Evolutionary conservation across 2,113 vertebrate species (phyloP).

Genomic region (Mystacornis crossleyi): DNA sequence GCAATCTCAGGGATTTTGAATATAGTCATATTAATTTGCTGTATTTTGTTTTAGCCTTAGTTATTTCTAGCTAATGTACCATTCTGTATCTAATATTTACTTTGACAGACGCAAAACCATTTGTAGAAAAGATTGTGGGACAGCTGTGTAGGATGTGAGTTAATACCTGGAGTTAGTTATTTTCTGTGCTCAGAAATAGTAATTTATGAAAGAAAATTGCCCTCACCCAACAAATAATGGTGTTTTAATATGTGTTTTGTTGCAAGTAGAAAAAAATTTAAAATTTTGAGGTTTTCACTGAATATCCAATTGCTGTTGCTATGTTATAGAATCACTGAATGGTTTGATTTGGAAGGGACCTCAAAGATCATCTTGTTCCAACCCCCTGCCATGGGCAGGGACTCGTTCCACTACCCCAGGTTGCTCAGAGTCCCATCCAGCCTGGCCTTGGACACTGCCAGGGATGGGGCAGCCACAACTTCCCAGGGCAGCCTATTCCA

Average conservation of each 20-base stretch:
- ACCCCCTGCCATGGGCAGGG: background rate
- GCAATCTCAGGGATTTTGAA: background rate
- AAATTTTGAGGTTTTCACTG: background rate
- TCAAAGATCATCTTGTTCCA: background rate
- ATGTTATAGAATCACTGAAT: background rate
- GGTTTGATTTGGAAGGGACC: background rate
- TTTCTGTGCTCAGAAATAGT: background rate
- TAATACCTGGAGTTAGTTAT: background rate
- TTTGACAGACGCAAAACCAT: background rate
- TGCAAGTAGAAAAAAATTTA: background rate
- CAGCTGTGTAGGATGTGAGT: background rate
- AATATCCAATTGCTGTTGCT: background rate
- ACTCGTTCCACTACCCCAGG: rapidly evolving
- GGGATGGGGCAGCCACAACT: background rate
- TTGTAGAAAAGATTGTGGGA: background rate
- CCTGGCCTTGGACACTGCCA: background rate
- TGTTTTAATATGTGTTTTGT: background rate
- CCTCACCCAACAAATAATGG: background rate
- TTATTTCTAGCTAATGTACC: background rate
- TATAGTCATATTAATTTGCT: background rate
- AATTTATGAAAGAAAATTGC: background rate
- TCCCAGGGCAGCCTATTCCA: background rate
- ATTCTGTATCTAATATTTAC: background rate
- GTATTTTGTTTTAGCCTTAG: background rate
- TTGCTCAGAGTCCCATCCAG: background rate